Conservation (phyloP, 2,797 vertebrate species). For the Avahi laniger region DNA sequence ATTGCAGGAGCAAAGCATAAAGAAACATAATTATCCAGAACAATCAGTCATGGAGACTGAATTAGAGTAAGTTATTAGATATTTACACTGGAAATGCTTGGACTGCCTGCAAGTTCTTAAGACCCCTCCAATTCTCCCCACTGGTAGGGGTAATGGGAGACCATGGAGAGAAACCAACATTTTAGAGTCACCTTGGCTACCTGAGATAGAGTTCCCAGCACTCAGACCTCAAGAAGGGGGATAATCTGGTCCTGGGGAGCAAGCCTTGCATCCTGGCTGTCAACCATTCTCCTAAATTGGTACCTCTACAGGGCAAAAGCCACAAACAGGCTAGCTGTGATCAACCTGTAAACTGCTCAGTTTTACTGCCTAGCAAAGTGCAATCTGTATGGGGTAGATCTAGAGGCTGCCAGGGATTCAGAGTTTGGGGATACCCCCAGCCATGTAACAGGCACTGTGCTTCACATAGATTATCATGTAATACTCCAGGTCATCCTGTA, state of each 20-base stretch:
- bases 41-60: neutral
- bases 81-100: neutral
- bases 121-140: neutral
- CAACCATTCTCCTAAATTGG: neutral
- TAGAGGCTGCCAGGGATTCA: neutral
- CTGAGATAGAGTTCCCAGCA: neutral
- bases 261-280: neutral
- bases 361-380: neutral
- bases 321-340: neutral
- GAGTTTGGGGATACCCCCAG: neutral
- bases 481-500: neutral
- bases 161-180: neutral
- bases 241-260: neutral
- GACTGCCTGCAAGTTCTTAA: neutral
- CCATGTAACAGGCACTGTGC: neutral
- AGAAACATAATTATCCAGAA: neutral
- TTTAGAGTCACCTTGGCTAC: neutral
- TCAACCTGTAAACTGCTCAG: neutral
- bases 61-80: neutral
- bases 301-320: neutral
- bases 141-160: neutral
- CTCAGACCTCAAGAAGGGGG: neutral
- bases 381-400: neutral
- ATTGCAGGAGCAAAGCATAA: constrained; percentile 16
- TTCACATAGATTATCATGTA: neutral